Conservation (phyloP, 1,140 invertebrate genomes). For the Drosophila kanapiae region DNA sequence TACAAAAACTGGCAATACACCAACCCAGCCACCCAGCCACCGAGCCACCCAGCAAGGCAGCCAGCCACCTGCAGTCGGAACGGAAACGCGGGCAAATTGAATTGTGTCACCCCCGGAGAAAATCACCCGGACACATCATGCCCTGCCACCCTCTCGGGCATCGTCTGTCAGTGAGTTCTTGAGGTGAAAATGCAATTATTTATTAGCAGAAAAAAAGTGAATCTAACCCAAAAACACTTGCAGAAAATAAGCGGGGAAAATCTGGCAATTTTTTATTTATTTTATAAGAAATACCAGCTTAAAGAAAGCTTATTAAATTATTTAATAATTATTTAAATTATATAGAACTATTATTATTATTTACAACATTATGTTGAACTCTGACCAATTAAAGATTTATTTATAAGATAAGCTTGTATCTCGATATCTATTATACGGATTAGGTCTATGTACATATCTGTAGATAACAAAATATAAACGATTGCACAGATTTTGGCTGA, state of each 20-base stretch:
- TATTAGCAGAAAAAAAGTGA: conserved; percentile 66
- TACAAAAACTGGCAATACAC: conserved; percentile 53
- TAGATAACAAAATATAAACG: no score
- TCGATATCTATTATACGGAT: no score
- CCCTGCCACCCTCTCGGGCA: conserved; percentile 6
- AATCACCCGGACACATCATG: conserved; percentile 9
- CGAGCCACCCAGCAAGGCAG: not conserved
- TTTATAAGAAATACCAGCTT: no score
- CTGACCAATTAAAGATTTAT: no score
- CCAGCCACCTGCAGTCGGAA: conserved; percentile 42
- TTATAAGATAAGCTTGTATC: no score
- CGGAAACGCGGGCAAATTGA: conserved; percentile 79
- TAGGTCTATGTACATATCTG: no score
- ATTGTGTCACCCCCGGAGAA: conserved; percentile 63
- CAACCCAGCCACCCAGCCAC: not conserved
- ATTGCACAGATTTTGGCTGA: no score
- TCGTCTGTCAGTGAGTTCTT: conserved; percentile 77
- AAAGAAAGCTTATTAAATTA: no score
- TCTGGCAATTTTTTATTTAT: no score
- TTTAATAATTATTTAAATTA: no score
- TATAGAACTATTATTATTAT: no score
- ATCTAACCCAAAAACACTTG: conserved; percentile 22
- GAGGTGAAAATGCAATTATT: conserved; percentile 83
- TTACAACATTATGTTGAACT: no score
- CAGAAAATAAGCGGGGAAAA: not conserved